Base-by-base conservation (phyloP, 2,113 vertebrate genomes). In the Camelus dromedarius region DNA sequence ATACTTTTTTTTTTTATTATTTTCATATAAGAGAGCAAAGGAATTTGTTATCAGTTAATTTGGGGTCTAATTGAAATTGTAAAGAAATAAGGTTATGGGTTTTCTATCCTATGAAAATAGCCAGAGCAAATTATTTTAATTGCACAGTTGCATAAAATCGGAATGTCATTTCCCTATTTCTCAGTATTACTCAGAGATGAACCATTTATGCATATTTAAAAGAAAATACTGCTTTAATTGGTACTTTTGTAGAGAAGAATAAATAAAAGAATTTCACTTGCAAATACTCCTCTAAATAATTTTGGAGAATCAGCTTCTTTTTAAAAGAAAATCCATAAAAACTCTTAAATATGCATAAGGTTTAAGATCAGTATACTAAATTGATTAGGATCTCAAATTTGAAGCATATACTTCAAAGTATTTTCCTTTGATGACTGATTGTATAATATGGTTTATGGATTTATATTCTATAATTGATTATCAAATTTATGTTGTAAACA, bases 161-260 rank as follows among this genome's bases (percentile, higher is more conserved):
- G 48, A 5, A 46, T 93, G 35, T 95, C 58, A 91, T 93, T 89
- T 93, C n/a, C 81, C 58, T 93, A 48, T 48, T 96, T 97, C 22
- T 96, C 73, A 92, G 5, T 92, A 96, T 96, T 87, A 89, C 69
- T 93, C 18, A 97, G n/a, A 84, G 10, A 96, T 66, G 18, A 0
- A 84, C 3, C 10, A 64, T 35, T 97, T 96, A 95, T 87, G 73
- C 95, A 96, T 96, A 97, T 96, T 93, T 96, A 94, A 96, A 89
- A 69, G 16, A 70, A 89, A 93, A 91, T 97, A 56, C 19, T 91
- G 42, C 28, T 96, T 95, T 89, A 96, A 97, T 84, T 94, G 30
- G 50, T 50, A 70, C 8, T 87, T 76, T 93, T 97, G 28, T 80
- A 96, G 67, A 93, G 93, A 82, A 84, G 95, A 97, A 82, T 86